Base-by-base conservation (phyloP, 2,113 vertebrate genomes). In the Apaloderma vittatum region DNA sequence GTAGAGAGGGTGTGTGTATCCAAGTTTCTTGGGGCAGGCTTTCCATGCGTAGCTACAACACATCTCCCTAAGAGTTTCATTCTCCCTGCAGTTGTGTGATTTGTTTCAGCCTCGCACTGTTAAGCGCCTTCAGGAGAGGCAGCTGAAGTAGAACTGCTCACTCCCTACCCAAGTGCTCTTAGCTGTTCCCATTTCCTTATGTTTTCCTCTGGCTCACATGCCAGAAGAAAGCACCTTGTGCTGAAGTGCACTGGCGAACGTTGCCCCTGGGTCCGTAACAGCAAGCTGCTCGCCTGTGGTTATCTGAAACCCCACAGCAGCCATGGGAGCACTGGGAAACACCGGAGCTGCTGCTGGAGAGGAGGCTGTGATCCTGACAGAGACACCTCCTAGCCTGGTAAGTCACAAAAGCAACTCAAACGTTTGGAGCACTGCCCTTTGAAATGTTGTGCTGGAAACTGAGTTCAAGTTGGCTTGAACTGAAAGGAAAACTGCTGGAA, bases 401-500 rank as follows among this genome's bases (percentile, higher is more conserved):
- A 86, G 87, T 90, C 58, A 83, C 43, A 77, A 70, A 66, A 6
- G 15, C 30, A 26, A 11, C 58, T 76, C 14, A 30, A 40, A 52
- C 0, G 0, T 75, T 43, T 58, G 24, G 19, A 61, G 45, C 15
- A 30, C 37, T 90, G 67, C 20, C 40, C 16, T 66, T 80, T 83
- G 75, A 88, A 67, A 71, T 18, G 43, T 55, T 73, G 34, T 43
- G 5, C 36, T 68, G 48, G 36, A 90, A 91, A 62, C 15, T 66
- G 45, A 62, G 37, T 59, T 75, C 36, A 79, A 34, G 20, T 32
- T 80, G 54, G 27, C 21, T 73, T 79, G 58, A 63, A 59, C 30
- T 70, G 78, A 94, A 88, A 57, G 45, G 46, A 83, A 95, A 90
- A 63, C n/a, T 66, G 15, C 29, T 23, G 22, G 66, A 49, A 88